Evolutionary conservation across 2,888 invertebrate species (phyloP).

Genomic region (Drosophila pseudotakahashii): DNA sequence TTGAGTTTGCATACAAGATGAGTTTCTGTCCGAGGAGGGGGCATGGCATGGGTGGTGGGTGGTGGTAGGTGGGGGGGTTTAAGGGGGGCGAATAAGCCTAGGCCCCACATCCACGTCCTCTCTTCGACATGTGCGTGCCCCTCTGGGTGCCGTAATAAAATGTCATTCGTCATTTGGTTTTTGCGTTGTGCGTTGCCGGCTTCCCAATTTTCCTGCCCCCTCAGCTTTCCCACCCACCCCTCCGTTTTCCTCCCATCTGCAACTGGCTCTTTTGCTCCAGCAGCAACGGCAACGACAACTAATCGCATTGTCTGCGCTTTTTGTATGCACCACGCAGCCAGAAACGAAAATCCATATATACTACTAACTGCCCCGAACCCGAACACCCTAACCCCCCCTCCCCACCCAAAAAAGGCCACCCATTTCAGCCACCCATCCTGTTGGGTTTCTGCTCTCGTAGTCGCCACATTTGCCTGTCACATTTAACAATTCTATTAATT

Average conservation of each 20-base stretch:
- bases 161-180: constrained; percentile 81
- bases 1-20: constrained; percentile 81
- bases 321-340: constrained; percentile 78
- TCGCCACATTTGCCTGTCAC: constrained; percentile 67
- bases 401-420: not conserved
- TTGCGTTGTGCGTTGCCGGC: constrained; percentile 69
- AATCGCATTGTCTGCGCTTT: constrained; percentile 80
- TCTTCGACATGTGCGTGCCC: constrained; percentile 59
- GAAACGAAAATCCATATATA: constrained; percentile 54
- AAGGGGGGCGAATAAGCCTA: constrained; percentile 33
- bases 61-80: not conserved
- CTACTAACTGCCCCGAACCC: constrained; percentile 8
- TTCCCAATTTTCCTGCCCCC: constrained; percentile 22
- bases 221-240: not conserved
- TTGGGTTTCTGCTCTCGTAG: constrained; percentile 14
- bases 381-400: no score
- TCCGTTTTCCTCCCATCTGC: not conserved
- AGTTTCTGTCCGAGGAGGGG: constrained; percentile 60
- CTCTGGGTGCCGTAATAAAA: constrained; percentile 81
- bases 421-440: not conserved
- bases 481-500: constrained; percentile 80
- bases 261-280: constrained; percentile 53
- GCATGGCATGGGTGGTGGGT: not conserved
- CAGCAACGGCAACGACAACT: constrained; percentile 72
- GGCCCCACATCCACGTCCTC: constrained; percentile 24